Evolutionary conservation across 2,113 vertebrate genomes (phyloP), one percentile per base, ranked within the genome.

Genomic region (Siniperca chuatsi): DNA sequence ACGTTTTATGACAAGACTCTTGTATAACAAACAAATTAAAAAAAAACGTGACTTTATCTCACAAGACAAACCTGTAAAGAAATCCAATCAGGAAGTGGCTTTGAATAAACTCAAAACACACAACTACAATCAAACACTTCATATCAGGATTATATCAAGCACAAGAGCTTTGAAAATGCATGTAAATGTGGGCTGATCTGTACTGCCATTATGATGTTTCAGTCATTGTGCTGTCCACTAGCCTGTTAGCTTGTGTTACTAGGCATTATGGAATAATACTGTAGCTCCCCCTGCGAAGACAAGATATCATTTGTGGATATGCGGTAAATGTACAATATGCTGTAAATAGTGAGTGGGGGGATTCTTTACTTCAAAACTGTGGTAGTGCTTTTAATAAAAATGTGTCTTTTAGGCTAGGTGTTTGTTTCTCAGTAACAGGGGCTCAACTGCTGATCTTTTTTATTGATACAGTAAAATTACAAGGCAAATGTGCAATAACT

Each of bases 361-460:
- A 18, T 60, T 52, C 12, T 61, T 37, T 78, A 50, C 42, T 85
- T 81, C 11, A 46, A 23, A 76, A 75, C 58, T 68, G 57, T 77
- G 4, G 62, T 62, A 8, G 66, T 86, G 74, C 50, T 89, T 88
- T 93, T 86, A 90, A 90, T 92, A 81, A 91, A 90, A 90, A 64
- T 3, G 0, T 44, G 33, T 37, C 11, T 77, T 90, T 89, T 87
- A 70, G 77, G 18, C 23, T n/a, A 0, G 4, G 8, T 69, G 2
- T 71, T 81, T 70, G 54, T 79, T 68, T 79, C 7, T 48, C 15
- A 20, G 18, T 52, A 61, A 72, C 29, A 60, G 50, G 29, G 68
- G 8, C 46, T 73, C 16, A 68, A 46, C 3, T 58, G 13, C 57
- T 73, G 9, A 44, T 62, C 3, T 0, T 82, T 88, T 76, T 77